Base-by-base conservation (phyloP, 2,797 vertebrate species). In the Arrhamphus sclerolepis region DNA sequence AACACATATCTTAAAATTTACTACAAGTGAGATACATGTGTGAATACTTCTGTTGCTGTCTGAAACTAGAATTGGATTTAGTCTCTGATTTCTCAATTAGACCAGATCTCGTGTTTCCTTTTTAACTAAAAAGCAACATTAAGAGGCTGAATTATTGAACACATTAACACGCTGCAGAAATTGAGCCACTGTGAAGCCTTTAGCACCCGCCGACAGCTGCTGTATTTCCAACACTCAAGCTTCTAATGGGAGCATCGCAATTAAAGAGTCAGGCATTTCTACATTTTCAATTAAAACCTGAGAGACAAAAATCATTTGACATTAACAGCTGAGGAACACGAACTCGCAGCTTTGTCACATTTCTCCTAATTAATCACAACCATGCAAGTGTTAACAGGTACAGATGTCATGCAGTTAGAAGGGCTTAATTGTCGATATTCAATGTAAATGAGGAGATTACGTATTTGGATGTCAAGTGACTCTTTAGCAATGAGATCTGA, bases 261-360 rank as follows among this genome's bases (percentile, higher is more conserved):
- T 80, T 69, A 81, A 70, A 77, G 84, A 84, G 72, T 81, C 42
- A 42, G 28, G 56, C 61, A 70, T 69, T 84, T 82, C 64, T 49
- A 69, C 66, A 7, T 75, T 86, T 83, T 86, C 80, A 90, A 87
- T 89, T 89, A 84, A 87, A 85, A 77, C 61, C 43, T 80, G 77
- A 87, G 83, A 83, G 72, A 64, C 74, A 64, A 61, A 82, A 84
- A 63, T 2, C 53, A 75, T 72, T 66, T 84, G 67, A 75, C 75
- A 72, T 72, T 79, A 78, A 82, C 81, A 80, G 61, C 34, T 64
- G 63, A 72, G 75, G 75, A 55, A 58, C 49, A 40, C 13, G 31
- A 34, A 6, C 60, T 55, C 59, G 52, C 38, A n/a, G 68, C 55
- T 63, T 53, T 66, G 74, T 82, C 81, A 86, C 70, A 77, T 74